Evolutionary conservation across 2,797 vertebrate species (phyloP).

Genomic region (Caiman crocodilus): DNA sequence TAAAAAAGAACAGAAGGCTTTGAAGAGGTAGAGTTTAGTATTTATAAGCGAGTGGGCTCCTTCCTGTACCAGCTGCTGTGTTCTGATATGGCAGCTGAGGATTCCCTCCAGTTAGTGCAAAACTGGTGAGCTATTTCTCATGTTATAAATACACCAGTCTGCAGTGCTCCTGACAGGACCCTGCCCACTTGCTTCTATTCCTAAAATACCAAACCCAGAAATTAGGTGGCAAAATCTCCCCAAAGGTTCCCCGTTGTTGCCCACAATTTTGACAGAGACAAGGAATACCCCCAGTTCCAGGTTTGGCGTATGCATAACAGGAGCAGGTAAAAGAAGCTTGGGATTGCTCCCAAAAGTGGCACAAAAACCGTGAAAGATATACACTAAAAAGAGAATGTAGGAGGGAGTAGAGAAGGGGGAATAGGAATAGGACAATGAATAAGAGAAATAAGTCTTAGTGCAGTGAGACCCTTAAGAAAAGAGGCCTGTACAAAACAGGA

Average conservation of each 20-base stretch:
- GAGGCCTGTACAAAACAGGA: neutral
- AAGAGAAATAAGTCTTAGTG: fast-evolving
- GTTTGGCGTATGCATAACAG: no score
- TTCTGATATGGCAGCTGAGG: neutral
- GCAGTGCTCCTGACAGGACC: no score
- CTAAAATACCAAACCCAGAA: no score
- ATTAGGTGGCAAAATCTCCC: no score
- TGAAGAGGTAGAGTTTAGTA: neutral
- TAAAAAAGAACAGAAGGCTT: neutral
- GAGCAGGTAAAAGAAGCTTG: no score
- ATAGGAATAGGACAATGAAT: neutral
- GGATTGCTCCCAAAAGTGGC: no score
- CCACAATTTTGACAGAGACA: no score
- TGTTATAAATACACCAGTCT: no score
- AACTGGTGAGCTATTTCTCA: neutral
- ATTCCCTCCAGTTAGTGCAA: neutral
- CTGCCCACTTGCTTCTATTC: no score
- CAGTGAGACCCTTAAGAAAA: neutral
- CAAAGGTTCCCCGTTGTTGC: no score
- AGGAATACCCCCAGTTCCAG: no score
- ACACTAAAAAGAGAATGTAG: neutral
- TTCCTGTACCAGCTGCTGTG: neutral
- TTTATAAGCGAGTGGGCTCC: neutral
- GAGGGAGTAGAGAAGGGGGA: neutral
- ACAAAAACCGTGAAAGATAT: neutral